Evolutionary conservation across 2,797 vertebrate genomes (phyloP).

Genomic region (Octomys mimax): DNA sequence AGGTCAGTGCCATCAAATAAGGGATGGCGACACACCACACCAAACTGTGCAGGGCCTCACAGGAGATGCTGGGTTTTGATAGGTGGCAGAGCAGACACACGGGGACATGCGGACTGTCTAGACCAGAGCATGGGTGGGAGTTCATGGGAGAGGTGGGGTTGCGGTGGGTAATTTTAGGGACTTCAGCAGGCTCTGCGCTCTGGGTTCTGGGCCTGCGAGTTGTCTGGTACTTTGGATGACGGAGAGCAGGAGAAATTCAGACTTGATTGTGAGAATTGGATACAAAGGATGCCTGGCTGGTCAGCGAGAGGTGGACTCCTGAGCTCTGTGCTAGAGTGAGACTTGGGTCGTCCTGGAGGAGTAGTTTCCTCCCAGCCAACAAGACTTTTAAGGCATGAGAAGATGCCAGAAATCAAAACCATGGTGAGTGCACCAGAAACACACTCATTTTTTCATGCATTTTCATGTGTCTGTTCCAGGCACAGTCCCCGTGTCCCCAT

Average conservation of each 20-base stretch:
- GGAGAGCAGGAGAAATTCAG: neutral
- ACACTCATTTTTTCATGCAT: neutral
- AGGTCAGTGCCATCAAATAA: neutral
- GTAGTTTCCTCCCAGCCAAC: neutral
- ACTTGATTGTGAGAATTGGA: neutral
- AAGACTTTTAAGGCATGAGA: neutral
- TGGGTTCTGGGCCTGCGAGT: neutral
- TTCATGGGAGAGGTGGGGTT: neutral
- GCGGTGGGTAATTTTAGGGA: neutral
- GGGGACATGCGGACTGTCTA: neutral
- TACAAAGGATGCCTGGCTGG: neutral
- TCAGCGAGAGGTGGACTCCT: neutral
- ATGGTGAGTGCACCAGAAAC: slow-evolving; percentile 1
- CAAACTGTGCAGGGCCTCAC: neutral
- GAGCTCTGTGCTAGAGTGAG: neutral
- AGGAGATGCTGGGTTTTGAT: neutral
- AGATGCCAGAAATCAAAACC: neutral
- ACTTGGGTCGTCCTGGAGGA: neutral
- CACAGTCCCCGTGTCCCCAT: too few species aligned
- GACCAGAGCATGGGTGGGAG: neutral
- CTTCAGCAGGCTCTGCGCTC: neutral
- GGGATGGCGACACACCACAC: neutral
- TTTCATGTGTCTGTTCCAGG: neutral
- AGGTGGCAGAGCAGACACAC: neutral
- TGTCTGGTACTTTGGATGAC: neutral